Evolutionary conservation across 1,140 invertebrate genomes (phyloP).

Genomic region (Aphidius gifuensis): DNA sequence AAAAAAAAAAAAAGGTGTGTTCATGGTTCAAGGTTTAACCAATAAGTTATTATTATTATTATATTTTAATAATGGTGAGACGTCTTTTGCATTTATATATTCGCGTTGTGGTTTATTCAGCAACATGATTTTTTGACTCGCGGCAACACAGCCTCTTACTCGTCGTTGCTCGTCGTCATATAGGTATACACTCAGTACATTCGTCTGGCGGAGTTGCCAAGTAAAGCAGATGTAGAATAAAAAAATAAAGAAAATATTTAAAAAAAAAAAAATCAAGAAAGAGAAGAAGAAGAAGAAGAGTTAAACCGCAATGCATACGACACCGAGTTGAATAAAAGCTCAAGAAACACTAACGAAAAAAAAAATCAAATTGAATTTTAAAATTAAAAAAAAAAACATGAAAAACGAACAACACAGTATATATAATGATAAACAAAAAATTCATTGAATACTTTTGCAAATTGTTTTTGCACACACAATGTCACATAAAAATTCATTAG

Average conservation of each 20-base stretch:
- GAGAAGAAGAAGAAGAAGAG: neutral
- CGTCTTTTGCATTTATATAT: constrained; percentile 20
- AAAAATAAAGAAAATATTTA: too few relatives aligned
- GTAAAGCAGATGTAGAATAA: too few relatives aligned
- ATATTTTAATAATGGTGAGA: constrained; percentile 5
- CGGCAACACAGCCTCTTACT: constrained; percentile 20
- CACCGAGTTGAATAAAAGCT: constrained; percentile 2
- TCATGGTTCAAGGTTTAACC: constrained; percentile 22
- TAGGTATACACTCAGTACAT: neutral
- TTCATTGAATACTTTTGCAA: too few relatives aligned
- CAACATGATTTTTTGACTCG: neutral
- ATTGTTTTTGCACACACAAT: too few relatives aligned
- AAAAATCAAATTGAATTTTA: neutral
- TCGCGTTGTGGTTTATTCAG: too few relatives aligned
- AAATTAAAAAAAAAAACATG: too few relatives aligned
- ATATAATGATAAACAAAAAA: too few relatives aligned
- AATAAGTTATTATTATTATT: neutral
- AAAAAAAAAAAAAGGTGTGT: constrained; percentile 13
- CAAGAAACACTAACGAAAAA: neutral
- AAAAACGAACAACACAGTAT: too few relatives aligned
- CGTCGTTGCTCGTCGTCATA: neutral
- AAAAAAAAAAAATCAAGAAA: too few relatives aligned
- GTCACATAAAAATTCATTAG: too few relatives aligned
- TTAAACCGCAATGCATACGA: neutral
- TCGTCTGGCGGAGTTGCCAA: constrained; percentile 19